Base-by-base conservation (phyloP, 2,797 vertebrate genomes). In the Chelidonichthys spinosus region DNA sequence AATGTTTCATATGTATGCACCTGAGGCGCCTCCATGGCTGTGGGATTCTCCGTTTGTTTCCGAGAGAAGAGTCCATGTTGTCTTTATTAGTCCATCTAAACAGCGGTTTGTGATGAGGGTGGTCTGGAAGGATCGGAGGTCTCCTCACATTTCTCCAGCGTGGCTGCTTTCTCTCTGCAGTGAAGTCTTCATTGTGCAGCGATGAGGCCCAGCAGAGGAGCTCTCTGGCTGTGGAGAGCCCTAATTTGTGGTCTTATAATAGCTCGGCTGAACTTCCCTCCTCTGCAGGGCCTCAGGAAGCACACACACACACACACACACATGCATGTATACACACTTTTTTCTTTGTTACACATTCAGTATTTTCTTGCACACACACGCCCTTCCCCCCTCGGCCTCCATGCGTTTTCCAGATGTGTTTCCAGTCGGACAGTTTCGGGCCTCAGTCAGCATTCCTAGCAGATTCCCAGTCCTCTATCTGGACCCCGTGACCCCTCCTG, bases 161-260 rank as follows among this genome's bases (percentile, higher is more conserved):
- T 66, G 59, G 66, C 70, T 66, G 59, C 37, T 69, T 71, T 49
- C 54, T 68, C 63, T 71, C 3, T 59, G 43, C 25, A 54, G 69
- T 33, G 47, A 73, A 79, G 80, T 64, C 66, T 67, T 72, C 76
- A 72, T 78, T 72, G 72, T 76, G 64, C 59, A 47, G 65, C 0
- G 77, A 64, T 79, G 74, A 76, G 77, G 79, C 69, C 66, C 76
- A 63, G 72, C 62, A 79, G 71, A 83, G 78, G 72, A 77, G 72
- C 10, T 60, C 43, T 83, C 76, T 81, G 79, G 69, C 82, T 71
- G 77, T 25, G 59, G 15, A 70, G 60, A 78, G 81, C 63, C 60
- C 33, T 83, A 81, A 86, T 87, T 87, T 91, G 90, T 83, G 88
- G 85, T 90, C 89, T 90, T 81, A 86, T 83, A 79, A 88, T 89